Base-by-base conservation (phyloP, 2,888 invertebrate genomes). In the Charanyca ferruginea region DNA sequence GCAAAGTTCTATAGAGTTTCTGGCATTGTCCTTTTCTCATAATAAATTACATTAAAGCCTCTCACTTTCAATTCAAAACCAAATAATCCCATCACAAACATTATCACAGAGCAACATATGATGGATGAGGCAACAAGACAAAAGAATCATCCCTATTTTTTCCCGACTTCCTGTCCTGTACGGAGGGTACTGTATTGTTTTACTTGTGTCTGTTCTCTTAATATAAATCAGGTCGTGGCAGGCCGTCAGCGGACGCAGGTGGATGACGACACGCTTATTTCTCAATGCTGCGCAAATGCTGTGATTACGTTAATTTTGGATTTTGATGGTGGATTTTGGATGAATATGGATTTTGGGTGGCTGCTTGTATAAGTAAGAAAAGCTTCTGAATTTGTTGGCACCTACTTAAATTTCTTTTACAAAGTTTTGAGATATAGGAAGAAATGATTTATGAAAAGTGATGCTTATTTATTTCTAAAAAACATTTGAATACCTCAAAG, bases 221-320 rank as follows among this genome's bases (percentile, higher is more conserved):
- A 85, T 86, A 92, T 93, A 94, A 93, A 94, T 94, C 94, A 93
- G 91, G 84, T 86, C 86, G 86, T 87, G 88, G 88, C 88, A 88
- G 84, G 68, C 81, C 73, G 72, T 86, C 87, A 86, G 86, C 93
- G 93, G 93, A 93, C 90, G 91, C 93, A 93, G 93, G 90, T 93
- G 94, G 81, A 73, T 73, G 80, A 65, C 60, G 70, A 74, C 70
- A 80, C 80, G 83, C 75, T 77, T 79, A 81, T 71, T 79, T 77
- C 69, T 79, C 83, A 74, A 73, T 67, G 80, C 74, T 61, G 65
- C 69, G 67, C 73, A 76, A 75, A 76, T 74, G 68, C 67, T 60
- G 61, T 79, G 79, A 79, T 81, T 71, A 73, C 65, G 65, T 73
- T 82, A 82, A 73, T 73, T 75, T 73, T 61, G 59, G 53, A 73